A percentile compares a stretch with the other conserved stretches of the same genome.
Evolutionary conservation across 2,888 invertebrate genomes (phyloP).

Genomic region (Platerodrilus igneus): DNA sequence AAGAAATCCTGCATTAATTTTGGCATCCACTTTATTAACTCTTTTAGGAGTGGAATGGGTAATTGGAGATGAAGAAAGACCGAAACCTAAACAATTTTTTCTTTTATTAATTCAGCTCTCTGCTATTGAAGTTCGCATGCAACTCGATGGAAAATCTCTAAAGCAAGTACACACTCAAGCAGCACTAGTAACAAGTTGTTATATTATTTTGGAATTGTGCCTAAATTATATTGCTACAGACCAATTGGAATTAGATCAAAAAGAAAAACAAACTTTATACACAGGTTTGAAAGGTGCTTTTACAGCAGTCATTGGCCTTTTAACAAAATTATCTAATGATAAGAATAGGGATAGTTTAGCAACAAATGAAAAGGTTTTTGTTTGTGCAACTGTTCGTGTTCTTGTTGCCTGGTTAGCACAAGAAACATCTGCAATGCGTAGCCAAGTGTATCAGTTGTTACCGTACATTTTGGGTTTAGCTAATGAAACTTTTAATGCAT

Average conservation of each 20-base stretch:
- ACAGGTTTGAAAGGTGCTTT: constrained; percentile 87
- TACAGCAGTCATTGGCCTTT: constrained; percentile 70
- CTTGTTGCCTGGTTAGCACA: constrained; percentile 87
- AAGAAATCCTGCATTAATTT: constrained; percentile 80
- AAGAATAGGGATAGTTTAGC: constrained; percentile 67
- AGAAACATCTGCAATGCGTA: constrained; percentile 83
- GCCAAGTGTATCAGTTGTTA: constrained; percentile 73
- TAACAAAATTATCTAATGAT: constrained; percentile 69
- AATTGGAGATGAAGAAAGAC: constrained; percentile 71
- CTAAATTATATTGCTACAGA: constrained; percentile 76
- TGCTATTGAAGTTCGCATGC: constrained; percentile 92
- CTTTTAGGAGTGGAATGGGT: constrained; percentile 82
- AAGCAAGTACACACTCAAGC: constrained; percentile 73
- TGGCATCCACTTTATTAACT: constrained; percentile 76
- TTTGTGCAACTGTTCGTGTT: constrained; percentile 81
- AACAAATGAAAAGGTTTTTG: constrained; percentile 68
- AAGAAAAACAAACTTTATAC: constrained; percentile 86
- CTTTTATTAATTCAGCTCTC: constrained; percentile 78
- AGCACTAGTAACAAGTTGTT: constrained; percentile 77
- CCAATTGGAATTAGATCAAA: constrained; percentile 79
- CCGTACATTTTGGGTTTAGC: constrained; percentile 77
- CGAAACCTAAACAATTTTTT: constrained; percentile 76
- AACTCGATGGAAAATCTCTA: constrained; percentile 79
- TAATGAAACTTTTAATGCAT: constrained; percentile 77
- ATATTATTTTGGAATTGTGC: constrained; percentile 73